Evolutionary conservation across 2,888 invertebrate species (phyloP).

Genomic region (Bruchidius siliquastri): DNA sequence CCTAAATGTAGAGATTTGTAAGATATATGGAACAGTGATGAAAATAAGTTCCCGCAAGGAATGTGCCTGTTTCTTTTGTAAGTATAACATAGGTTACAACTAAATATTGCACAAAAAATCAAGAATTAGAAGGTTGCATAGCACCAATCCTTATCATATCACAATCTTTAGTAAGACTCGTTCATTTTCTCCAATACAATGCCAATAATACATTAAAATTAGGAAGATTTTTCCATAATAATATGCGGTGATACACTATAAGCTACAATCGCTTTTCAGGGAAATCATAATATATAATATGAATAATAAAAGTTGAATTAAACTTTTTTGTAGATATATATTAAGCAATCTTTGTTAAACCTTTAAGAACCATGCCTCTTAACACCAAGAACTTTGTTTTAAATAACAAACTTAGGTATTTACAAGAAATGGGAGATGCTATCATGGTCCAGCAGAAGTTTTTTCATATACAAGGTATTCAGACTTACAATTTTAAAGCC

Average conservation of each 20-base stretch:
- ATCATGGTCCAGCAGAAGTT: neutral
- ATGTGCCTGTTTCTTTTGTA: neutral
- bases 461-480: neutral
- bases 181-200: slow-evolving; percentile 3
- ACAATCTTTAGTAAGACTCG: slow-evolving; percentile 38
- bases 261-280: neutral
- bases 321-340: slow-evolving; percentile 11
- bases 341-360: slow-evolving; percentile 29
- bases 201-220: slow-evolving; percentile 1
- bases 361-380: slow-evolving; percentile 38
- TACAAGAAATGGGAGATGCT: slow-evolving; percentile 34
- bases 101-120: slow-evolving; percentile 46
- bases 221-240: neutral
- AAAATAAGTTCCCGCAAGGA: neutral
- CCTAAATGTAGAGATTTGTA: too few species aligned
- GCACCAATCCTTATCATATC: slow-evolving; percentile 50
- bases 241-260: neutral
- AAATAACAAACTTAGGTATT: slow-evolving; percentile 32
- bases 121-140: slow-evolving; percentile 42
- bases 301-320: neutral
- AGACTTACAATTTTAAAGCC: neutral
- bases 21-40: neutral
- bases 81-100: slow-evolving; percentile 33
- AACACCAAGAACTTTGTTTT: slow-evolving; percentile 34
- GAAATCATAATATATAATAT: neutral